Percentiles rank a stretch among this genome's conserved stretches.
phyloP scores from a whole-genome alignment of 2,113 vertebrate species.

The Sphyrna mokarran region DNA sequence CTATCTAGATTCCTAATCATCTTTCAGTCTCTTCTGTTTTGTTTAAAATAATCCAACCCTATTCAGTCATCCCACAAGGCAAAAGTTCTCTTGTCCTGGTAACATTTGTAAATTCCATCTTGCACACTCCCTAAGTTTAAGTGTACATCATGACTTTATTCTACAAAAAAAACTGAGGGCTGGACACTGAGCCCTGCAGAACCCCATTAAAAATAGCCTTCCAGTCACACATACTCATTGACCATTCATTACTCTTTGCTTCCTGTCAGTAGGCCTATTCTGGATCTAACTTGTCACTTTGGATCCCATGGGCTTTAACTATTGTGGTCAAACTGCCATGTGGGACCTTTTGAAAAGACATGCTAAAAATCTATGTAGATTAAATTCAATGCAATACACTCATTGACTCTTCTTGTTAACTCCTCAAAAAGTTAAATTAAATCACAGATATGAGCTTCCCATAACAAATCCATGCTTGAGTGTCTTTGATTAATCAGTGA shows the following conservation, averaged over 20 bases:
- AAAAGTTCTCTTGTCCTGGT: neutral
- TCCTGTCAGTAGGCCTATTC: neutral
- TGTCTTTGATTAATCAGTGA: no score
- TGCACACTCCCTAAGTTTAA: neutral
- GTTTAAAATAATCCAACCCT: neutral
- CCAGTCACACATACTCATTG: neutral
- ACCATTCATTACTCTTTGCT: neutral
- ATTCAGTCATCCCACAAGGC: neutral
- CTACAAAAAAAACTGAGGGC: neutral
- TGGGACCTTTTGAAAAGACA: neutral
- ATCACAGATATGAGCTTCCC: neutral
- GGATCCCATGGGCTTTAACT: neutral
- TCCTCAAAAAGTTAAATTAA: neutral
- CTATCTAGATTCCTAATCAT: neutral
- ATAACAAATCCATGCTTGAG: neutral
- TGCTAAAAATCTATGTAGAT: neutral
- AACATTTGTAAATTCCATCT: neutral
- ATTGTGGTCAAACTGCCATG: neutral
- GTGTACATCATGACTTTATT: neutral
- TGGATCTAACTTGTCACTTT: neutral
- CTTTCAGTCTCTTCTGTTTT: neutral
- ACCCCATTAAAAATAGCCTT: neutral
- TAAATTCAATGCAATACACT: neutral
- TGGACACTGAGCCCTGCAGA: neutral
- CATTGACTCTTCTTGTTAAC: neutral